Base-by-base conservation (phyloP, 2,113 vertebrate species). In the Hippocampus zosterae region DNA sequence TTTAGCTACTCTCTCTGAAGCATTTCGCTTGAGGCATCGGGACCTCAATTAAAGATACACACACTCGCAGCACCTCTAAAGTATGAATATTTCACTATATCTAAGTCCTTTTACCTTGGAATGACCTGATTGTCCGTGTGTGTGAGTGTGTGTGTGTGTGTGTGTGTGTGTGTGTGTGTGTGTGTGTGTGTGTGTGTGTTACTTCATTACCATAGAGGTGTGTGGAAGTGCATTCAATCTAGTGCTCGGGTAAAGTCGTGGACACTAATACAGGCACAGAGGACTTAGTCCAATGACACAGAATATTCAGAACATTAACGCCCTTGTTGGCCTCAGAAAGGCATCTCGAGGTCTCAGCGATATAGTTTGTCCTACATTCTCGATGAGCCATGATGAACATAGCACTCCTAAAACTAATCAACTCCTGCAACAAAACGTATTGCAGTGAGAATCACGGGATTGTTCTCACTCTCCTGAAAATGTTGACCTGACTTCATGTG, bases 181-280 rank as follows among this genome's bases (percentile, higher is more conserved):
- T 40, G 66, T 40, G 52, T n/a, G 67, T 53, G 52, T 52, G 2
- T 77, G 76, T 67, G 56, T 74, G 48, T 81, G 81, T 76, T 56
- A 72, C 86, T 87, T 91, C 78, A 89, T 91, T 89, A 89, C 85
- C 89, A 91, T 90, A 85, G 83, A 87, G 85, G 82, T 86, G 84
- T 88, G 88, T 88, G 88, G 80, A 90, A 90, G 85, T 88, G 87
- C 89, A 90, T 89, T 88, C 88, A 88, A 88, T 90, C 84, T 88
- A 76, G 77, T 84, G 82, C 84, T 87, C 67, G 64, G 84, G 75
- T 70, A 84, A 86, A 89, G 83, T 82, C 84, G 81, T 74, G 81
- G 82, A 83, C 75, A 79, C 84, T 87, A 88, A 90, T 85, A 86
- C 84, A 84, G 78, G 68, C 77, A 75, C 75, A 85, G 84, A 84